Base-by-base conservation (phyloP, 2,113 vertebrate species). In the Tyto alba region DNA sequence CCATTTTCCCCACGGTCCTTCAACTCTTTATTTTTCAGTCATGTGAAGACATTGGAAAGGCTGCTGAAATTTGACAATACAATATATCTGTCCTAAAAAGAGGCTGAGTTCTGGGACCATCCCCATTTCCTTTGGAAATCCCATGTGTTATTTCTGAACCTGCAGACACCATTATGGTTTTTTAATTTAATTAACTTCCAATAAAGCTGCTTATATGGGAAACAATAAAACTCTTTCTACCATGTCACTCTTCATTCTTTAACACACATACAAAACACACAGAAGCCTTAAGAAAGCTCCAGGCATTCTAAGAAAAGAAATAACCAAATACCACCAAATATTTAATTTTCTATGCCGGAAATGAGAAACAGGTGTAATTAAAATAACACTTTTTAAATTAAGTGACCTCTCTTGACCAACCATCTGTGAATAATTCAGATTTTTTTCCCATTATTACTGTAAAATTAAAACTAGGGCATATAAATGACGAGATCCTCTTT, bases 281-380 rank as follows among this genome's bases (percentile, higher is more conserved):
- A 89, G 71, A 89, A 93, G 90, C 93, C 76, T 94, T 92, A 96
- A 85, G 92, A 97, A 91, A 97, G 95, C 96, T 97, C 93, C 94
- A 97, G 95, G 94, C 96, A 94, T 76, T 93, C 94, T 91, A 88
- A 95, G 96, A 96, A 97, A 96, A 97, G 96, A 98, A 98, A 97
- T 97, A 98, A 97, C 97, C 97, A 98, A 98, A 98, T 88, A 97
- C 90, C 69, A 97, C 97, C 96, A 97, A 98, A 98, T 98, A 98
- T 98, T 98, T 98, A 97, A 98, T 98, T 98, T 98, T 97, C 95
- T 93, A 95, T 97, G 93, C 97, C 80, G 76, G 97, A 98, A 98
- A 98, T 97, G 97, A 98, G 98, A 98, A 98, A 98, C 98, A 98
- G 98, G 98, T 98, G 92, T 98, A 98, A 98, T 98, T 98, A 98